phyloP scores from a whole-genome alignment of 2,888 invertebrate species.

The Volucella inflata region DNA sequence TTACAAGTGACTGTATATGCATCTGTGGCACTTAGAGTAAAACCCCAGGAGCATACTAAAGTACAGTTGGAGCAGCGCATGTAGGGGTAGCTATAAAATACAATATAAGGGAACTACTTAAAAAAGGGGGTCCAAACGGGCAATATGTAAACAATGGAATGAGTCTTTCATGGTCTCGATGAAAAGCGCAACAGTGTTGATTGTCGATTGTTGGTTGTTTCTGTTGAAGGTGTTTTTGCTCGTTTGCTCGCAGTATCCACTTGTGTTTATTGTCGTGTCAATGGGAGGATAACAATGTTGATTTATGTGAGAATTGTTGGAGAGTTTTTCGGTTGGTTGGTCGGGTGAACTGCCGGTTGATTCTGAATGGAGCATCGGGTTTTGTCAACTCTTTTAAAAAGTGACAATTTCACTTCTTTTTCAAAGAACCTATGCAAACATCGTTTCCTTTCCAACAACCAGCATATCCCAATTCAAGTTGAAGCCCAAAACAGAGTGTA shows the following conservation, averaged over 20 bases:
- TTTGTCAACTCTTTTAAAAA: not conserved
- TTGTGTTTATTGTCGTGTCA: not conserved
- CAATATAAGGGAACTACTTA: too few species aligned
- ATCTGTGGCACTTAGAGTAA: not conserved
- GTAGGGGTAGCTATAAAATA: too few species aligned
- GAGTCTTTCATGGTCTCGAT: conserved; percentile 1
- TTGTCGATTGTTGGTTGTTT: conserved; percentile 7
- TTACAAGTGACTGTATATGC: not conserved
- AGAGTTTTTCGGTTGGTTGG: not conserved
- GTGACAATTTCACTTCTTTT: conserved; percentile 10
- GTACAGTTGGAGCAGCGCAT: too few species aligned
- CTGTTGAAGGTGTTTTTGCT: too few species aligned
- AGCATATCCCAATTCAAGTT: not conserved
- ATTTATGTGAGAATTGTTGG: not conserved
- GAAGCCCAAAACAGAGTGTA: not conserved
- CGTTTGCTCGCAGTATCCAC: too few species aligned
- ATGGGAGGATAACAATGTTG: not conserved
- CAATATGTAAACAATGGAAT: not conserved
- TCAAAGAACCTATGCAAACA: not conserved
- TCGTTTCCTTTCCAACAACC: not conserved
- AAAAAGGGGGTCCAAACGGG: too few species aligned
- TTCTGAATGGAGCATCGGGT: not conserved
- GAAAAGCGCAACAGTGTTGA: not conserved
- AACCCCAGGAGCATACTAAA: not conserved
- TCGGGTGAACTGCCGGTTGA: not conserved